phyloP scores from a whole-genome alignment of 2,888 invertebrate genomes.

The Litoditis marina region DNA sequence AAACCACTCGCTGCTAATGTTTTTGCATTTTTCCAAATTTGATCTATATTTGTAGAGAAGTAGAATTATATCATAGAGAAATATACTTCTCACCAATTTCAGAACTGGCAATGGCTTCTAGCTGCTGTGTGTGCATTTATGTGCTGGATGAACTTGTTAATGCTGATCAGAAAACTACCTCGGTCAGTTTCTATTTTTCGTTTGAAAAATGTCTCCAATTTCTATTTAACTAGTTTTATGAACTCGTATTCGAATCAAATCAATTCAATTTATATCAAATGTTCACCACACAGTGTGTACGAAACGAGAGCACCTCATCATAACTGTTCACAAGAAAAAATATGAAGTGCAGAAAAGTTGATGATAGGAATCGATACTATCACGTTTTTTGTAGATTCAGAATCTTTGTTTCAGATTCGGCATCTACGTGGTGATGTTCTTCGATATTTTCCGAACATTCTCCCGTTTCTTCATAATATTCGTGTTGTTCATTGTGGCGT shows the following conservation, averaged over 20 bases:
- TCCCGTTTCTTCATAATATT: slow-evolving; percentile 63
- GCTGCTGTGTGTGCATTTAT: slow-evolving; percentile 65
- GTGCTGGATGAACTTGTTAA: slow-evolving; percentile 64
- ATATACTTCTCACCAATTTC: too few species aligned
- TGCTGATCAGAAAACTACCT: slow-evolving; percentile 63
- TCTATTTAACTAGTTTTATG: too few species aligned
- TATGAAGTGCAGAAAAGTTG: too few species aligned
- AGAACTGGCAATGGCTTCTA: slow-evolving; percentile 67
- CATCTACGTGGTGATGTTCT: slow-evolving; percentile 64
- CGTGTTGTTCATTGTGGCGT: slow-evolving; percentile 58
- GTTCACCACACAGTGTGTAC: slow-evolving; percentile 2
- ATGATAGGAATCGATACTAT: too few species aligned
- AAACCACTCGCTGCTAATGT: slow-evolving; percentile 5
- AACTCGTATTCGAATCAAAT: too few species aligned
- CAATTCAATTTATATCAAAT: slow-evolving; percentile 39
- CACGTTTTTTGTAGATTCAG: slow-evolving; percentile 1
- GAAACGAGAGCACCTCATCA: too few species aligned
- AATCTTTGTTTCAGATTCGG: slow-evolving; percentile 46
- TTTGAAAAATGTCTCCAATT: too few species aligned
- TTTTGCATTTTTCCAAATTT: neutral
- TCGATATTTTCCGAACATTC: slow-evolving; percentile 63
- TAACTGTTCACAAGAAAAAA: too few species aligned
- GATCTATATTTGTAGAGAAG: neutral
- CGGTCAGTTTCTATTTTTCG: neutral
- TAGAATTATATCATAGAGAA: too few species aligned